phyloP scores from a whole-genome alignment of 92 coral and sea anemone genomes.

The Palythoa caribaeorum region DNA sequence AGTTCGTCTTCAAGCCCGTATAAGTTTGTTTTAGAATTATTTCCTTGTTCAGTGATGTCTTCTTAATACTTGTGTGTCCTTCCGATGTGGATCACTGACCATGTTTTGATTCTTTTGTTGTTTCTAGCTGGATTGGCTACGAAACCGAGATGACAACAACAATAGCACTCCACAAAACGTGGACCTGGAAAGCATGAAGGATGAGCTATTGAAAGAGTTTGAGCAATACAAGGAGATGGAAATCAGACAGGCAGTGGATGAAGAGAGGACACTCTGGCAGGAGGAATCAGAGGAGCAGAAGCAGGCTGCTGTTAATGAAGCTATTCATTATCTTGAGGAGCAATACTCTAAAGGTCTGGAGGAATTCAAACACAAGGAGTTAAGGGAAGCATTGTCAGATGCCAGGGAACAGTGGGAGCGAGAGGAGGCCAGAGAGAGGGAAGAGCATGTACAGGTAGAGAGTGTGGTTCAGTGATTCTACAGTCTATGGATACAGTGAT shows the following conservation, averaged over 20 bases:
- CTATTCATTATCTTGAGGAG: constrained; percentile 86
- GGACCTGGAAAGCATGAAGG: constrained; percentile 67
- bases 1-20: not conserved
- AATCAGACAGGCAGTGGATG: constrained; percentile 74
- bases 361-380: constrained; percentile 92
- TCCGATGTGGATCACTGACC: not conserved
- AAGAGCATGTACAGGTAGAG: constrained; percentile 71
- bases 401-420: constrained; percentile 86
- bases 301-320: constrained; percentile 84
- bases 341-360: constrained; percentile 89
- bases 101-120: not conserved
- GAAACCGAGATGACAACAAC: constrained; percentile 47
- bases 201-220: constrained; percentile 77
- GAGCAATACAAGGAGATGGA: constrained; percentile 79
- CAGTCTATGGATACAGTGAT: not conserved
- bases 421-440: constrained; percentile 73
- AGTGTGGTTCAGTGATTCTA: not conserved
- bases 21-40: not conserved
- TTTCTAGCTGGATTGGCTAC: constrained; percentile 46
- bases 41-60: not conserved
- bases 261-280: constrained; percentile 70
- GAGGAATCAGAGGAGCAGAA: constrained; percentile 74
- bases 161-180: constrained; percentile 39
- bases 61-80: not conserved
- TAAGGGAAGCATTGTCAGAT: constrained; percentile 80